These are phyloP conservation scores for Semnopithecus entellus DNA, from an alignment of 2,113 vertebrate species.

Conservation along the genomic window DNA sequence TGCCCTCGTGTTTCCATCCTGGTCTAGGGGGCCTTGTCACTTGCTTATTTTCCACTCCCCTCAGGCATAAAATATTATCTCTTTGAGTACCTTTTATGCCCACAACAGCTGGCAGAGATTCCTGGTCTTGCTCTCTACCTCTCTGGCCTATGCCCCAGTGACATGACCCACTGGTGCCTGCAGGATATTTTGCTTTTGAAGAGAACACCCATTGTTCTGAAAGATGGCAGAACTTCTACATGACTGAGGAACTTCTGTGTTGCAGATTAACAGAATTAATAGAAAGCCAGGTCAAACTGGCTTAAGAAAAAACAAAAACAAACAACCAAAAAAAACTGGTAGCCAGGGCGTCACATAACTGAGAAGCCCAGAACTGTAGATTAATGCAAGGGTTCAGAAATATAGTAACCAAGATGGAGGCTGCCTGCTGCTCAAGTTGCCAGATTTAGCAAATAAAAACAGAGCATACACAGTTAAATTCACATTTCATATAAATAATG, in stretches of 20 bases:
- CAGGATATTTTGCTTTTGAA: neutral
- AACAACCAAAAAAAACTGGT: neutral
- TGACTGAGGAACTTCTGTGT: neutral
- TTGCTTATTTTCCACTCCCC: neutral
- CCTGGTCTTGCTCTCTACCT: neutral
- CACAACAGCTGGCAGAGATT: neutral
- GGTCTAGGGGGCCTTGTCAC: neutral
- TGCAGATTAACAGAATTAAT: constrained; percentile 8
- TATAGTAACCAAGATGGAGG: neutral
- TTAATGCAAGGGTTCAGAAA: neutral
- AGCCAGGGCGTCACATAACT: neutral
- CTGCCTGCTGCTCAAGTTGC: neutral
- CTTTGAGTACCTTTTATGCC: neutral
- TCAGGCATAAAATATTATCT: neutral
- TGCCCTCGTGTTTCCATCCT: neutral
- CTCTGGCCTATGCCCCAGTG: neutral
- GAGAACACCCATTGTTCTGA: neutral
- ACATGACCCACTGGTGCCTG: no score
- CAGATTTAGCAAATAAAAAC: neutral
- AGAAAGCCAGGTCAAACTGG: neutral
- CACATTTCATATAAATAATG: neutral
- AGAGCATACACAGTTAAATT: neutral
- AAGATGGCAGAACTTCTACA: neutral
- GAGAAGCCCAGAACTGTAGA: neutral
- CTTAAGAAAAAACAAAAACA: neutral